phyloP scores from a whole-genome alignment of 2,797 vertebrate genomes.

The Setipinna tenuifilis region DNA sequence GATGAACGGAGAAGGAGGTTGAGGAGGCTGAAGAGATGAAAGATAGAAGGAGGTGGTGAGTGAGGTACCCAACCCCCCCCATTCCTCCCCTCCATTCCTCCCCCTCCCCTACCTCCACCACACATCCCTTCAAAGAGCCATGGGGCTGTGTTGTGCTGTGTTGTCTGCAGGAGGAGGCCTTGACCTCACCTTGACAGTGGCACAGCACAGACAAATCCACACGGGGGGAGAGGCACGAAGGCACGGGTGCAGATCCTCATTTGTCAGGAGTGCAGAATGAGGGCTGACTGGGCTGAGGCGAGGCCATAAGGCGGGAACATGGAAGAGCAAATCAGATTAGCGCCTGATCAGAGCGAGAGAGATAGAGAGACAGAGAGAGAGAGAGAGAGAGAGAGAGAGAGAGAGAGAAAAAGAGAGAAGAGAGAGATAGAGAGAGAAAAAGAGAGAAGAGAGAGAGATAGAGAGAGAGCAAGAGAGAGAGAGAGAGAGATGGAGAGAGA shows the following conservation, averaged over 20 bases:
- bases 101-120: too few relatives aligned
- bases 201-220: not conserved
- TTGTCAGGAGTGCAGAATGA: constrained; percentile 5
- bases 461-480: too few relatives aligned
- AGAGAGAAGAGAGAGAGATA: too few relatives aligned
- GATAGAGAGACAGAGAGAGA: too few relatives aligned
- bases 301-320: constrained; percentile 27
- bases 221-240: not conserved
- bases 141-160: not conserved
- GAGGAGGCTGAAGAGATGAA: not conserved
- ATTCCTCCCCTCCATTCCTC: too few relatives aligned
- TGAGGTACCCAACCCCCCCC: not conserved
- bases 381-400: not conserved
- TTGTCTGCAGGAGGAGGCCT: not conserved
- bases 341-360: constrained; percentile 9
- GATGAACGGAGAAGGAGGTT: not conserved
- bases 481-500: too few relatives aligned
- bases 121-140: not conserved
- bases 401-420: too few relatives aligned
- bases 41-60: not conserved
- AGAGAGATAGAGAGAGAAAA: too few relatives aligned
- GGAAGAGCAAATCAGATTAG: constrained; percentile 48
- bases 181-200: constrained; percentile 5
- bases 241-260: not conserved
- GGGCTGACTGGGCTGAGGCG: not conserved